These are phyloP conservation scores for Aspidiotus rigidus DNA, from an alignment of 2,888 invertebrate genomes.

Conservation along the genomic window DNA sequence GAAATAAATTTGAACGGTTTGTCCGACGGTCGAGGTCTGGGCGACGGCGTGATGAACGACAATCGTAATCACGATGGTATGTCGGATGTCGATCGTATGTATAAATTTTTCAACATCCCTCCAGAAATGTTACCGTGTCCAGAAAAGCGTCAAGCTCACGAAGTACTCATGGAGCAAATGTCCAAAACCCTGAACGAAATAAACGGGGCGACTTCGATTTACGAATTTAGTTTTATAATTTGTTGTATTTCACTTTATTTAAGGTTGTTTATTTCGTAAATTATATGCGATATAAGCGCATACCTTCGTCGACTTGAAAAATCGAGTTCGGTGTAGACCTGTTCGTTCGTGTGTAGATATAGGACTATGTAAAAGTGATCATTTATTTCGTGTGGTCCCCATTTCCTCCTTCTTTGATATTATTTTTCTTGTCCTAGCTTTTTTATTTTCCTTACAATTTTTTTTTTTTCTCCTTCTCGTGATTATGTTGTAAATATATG, in stretches of 20 bases:
- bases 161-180: constrained; percentile 21
- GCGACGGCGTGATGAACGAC: constrained; percentile 3
- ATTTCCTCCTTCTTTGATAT: too few relatives aligned
- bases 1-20: constrained; percentile 19
- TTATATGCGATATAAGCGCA: too few relatives aligned
- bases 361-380: too few relatives aligned
- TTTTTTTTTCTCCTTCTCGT: too few relatives aligned
- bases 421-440: too few relatives aligned
- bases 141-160: constrained; percentile 22
- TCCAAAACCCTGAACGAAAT: constrained; percentile 9
- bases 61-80: constrained; percentile 1
- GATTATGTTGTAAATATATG: too few relatives aligned
- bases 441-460: too few relatives aligned
- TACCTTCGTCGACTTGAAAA: too few relatives aligned
- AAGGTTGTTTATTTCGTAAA: too few relatives aligned
- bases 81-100: constrained; percentile 18
- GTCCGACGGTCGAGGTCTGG: constrained; percentile 10
- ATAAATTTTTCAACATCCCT: constrained; percentile 23
- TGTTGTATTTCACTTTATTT: background rate
- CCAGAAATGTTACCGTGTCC: constrained; percentile 18
- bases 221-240: background rate
- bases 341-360: too few relatives aligned
- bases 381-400: too few relatives aligned
- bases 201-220: background rate
- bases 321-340: too few relatives aligned